phyloP scores from a whole-genome alignment of 2,888 invertebrate genomes.

The Erebia aethiops region DNA sequence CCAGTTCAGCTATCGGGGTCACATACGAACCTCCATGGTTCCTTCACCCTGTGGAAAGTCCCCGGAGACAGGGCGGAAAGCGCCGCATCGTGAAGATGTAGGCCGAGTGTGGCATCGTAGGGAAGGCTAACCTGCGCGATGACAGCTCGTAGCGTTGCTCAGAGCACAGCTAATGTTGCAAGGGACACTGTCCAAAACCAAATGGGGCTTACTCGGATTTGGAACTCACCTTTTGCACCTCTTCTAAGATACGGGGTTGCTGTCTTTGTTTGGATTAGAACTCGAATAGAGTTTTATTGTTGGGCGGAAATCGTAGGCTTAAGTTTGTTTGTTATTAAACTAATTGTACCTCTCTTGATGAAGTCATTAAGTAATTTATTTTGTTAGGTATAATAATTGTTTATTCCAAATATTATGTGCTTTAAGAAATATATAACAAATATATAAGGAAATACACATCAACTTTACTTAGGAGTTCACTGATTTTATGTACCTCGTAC shows the following conservation, averaged over 20 bases:
- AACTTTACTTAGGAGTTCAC: too few species aligned
- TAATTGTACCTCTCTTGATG: too few species aligned
- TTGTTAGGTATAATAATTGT: too few species aligned
- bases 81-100: constrained; percentile 66
- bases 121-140: constrained; percentile 66
- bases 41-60: constrained; percentile 80
- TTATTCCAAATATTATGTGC: too few species aligned
- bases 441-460: too few species aligned
- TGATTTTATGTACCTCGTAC: too few species aligned
- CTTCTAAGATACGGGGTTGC: not conserved
- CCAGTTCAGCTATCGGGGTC: constrained; percentile 78
- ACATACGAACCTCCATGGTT: constrained; percentile 67
- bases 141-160: constrained; percentile 71
- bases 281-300: too few species aligned
- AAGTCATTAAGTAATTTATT: too few species aligned
- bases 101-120: constrained; percentile 64
- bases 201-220: constrained; percentile 81
- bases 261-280: too few species aligned
- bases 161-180: constrained; percentile 79
- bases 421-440: too few species aligned
- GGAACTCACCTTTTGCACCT: constrained; percentile 54
- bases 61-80: constrained; percentile 81
- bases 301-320: too few species aligned
- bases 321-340: too few species aligned
- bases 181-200: constrained; percentile 60